These are phyloP conservation scores for Gymnocypris eckloni DNA, from an alignment of 2,797 vertebrate genomes.

Conservation along the genomic window DNA sequence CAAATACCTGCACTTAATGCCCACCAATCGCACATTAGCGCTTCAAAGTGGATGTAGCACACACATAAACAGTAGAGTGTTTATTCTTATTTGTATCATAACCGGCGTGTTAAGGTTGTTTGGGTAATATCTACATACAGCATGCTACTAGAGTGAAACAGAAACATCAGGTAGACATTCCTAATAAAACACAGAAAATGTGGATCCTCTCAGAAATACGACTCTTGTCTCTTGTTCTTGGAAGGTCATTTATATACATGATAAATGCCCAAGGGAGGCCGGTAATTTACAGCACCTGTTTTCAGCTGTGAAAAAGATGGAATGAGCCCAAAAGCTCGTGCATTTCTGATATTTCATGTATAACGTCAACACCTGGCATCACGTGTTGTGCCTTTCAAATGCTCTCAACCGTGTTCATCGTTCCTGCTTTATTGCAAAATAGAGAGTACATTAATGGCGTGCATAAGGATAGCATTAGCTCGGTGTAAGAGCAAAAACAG, in stretches of 20 bases:
- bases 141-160: neutral
- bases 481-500: conserved; percentile 51
- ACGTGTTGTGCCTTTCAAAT: conserved; percentile 44
- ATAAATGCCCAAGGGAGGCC: conserved; percentile 66
- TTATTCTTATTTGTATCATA: neutral
- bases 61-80: conserved; percentile 57
- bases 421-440: conserved; percentile 34
- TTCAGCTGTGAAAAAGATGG: conserved; percentile 61
- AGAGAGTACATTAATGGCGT: conserved; percentile 25
- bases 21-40: conserved; percentile 73
- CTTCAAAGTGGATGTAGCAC: conserved; percentile 77
- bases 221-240: conserved; percentile 64
- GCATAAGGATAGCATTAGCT: conserved; percentile 23
- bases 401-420: conserved; percentile 56
- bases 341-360: conserved; percentile 67
- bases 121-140: neutral
- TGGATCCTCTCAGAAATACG: conserved; percentile 57
- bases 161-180: conserved; percentile 16
- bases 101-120: neutral
- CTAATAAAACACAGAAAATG: conserved; percentile 53
- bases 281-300: conserved; percentile 66
- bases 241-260: conserved; percentile 69
- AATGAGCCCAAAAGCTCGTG: conserved; percentile 58
- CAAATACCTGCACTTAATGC: conserved; percentile 75
- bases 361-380: conserved; percentile 59